Evolutionary conservation across 2,113 vertebrate species (phyloP), one percentile per base, ranked within the genome.

Genomic region (Scomber colias): DNA sequence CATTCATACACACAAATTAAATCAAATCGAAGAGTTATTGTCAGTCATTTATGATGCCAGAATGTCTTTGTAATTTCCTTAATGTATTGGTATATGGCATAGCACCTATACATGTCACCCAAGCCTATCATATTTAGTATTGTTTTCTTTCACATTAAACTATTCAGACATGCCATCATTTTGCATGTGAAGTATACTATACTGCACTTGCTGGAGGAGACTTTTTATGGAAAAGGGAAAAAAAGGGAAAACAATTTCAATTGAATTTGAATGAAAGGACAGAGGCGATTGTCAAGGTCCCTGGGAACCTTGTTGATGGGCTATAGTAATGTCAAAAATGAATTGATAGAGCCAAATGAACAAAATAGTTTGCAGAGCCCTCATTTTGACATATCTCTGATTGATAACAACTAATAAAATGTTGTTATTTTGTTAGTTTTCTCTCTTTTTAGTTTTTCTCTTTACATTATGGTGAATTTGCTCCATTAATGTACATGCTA

Each of bases 41-140:
- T 10, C 8, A 35, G 35, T 40, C 35, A 40, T 40, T 40, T 40
- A 9, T 40, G 35, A 17, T 15, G 16, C 27, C 3, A 14, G 9
- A 15, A 5, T n/a, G 24, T 12, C 51, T 67, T 49, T 19, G 13
- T 67, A 67, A 67, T 67, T 67, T n/a, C 27, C 11, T 35, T 67
- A 8, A 35, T 51, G 35, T 13, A 19, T 44, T 21, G 61, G 24
- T 48, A 35, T 51, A 12, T 27, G 35, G 64, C 48, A 51, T 31
- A 30, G 11, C 4, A 27, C n/a, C 10, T 31, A 5, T 66, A 24
- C 9, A 66, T 27, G 9, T 24, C 44, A 27, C 15, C 45, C 11
- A 21, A 5, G 24, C 2, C n/a, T 27, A 7, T 11, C 11, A 27
- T 50, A 66, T 66, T 48, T 46, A 27, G 35, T 40, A 9, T 40